A percentile compares a stretch with the other conserved stretches of the same genome.
Conservation (phyloP, 2,113 vertebrate genomes). For the Hemichromis elongatus region DNA sequence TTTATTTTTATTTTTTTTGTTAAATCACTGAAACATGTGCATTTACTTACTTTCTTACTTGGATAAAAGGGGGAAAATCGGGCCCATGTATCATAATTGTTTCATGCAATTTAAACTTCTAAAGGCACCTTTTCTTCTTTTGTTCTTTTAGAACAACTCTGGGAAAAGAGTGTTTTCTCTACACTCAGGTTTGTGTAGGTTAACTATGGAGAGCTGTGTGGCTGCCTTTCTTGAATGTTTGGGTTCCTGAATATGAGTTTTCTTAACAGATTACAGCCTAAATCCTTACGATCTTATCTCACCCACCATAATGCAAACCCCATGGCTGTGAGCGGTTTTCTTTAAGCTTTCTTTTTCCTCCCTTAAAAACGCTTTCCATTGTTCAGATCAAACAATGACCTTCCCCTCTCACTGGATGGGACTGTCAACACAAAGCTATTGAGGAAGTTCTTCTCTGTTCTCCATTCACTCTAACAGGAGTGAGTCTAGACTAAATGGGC, state of each 20-base stretch:
- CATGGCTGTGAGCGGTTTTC: not conserved
- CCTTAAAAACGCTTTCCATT: constrained; percentile 81
- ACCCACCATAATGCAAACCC: not conserved
- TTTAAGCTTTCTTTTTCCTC: constrained; percentile 54
- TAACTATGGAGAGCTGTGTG: not conserved
- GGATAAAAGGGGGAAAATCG: not conserved
- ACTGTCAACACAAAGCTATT: constrained; percentile 64
- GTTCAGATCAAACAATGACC: constrained; percentile 84
- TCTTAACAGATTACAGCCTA: constrained; percentile 3
- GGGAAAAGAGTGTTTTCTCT: not conserved
- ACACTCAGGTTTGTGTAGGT: not conserved
- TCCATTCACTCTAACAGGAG: constrained; percentile 31
- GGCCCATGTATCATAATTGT: not conserved
- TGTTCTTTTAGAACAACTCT: not conserved
- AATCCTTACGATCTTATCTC: constrained; percentile 7
- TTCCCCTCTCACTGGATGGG: constrained; percentile 71
- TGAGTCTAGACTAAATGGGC: not conserved
- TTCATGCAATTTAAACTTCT: not conserved
- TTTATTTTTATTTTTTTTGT: not conserved
- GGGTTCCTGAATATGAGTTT: not conserved
- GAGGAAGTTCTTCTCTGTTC: constrained; percentile 61
- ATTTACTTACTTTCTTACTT: not conserved
- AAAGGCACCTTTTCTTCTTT: not conserved
- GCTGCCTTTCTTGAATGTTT: not conserved
- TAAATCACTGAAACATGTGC: not conserved